Evolutionary conservation across 2,888 invertebrate species (phyloP), one percentile per base, ranked within the genome.

Genomic region (Agonopterix subpropinquella): DNA sequence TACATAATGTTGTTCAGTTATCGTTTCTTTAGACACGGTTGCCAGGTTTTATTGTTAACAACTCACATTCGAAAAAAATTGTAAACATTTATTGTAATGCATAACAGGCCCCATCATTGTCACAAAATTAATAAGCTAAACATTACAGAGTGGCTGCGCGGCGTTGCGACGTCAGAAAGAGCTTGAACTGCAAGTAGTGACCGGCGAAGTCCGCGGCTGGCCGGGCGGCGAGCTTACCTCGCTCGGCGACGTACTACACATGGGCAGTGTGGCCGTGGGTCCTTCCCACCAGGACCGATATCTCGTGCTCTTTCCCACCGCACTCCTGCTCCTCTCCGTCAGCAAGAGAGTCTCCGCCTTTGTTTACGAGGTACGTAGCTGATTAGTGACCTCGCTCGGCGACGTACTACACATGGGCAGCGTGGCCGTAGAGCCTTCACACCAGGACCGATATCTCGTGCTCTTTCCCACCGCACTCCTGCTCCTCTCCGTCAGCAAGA

Each of bases 191-290:
- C 99, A 99, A 86, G 96, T 99, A 50, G 90, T 99, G 57, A 96
- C 95, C 0, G 96, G 98, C 0, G 96, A 96, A 44, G 96, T 99
- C n/a, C 91, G 96, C 49, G 96, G 96, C 8, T 98, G 98, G 97
- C 97, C 98, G 68, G 97, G 98, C 5, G 88, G 87, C 1, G 89
- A 87, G 48, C 64, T 88, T 9, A 73, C 86, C 0, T 73, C 87
- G 0, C 87, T 96, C 8, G 98, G 98, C 1, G 97, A 97, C 56
- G 96, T 98, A 11, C 86, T 96, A 57, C 95, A 96, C 70, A 96
- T 98, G 93, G 97, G 97, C 45, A 94, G 97, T 55, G 97, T 98
- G 8, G 95, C 95, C 2, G 93, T 97, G 9, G 95, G 95, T 1
- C 91, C 93, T 0, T 94, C 96, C 59, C 94, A 95, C 67, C 91